These are phyloP conservation scores for Danaus melanippus DNA, from an alignment of 1,140 invertebrate species.

Conservation along the genomic window DNA sequence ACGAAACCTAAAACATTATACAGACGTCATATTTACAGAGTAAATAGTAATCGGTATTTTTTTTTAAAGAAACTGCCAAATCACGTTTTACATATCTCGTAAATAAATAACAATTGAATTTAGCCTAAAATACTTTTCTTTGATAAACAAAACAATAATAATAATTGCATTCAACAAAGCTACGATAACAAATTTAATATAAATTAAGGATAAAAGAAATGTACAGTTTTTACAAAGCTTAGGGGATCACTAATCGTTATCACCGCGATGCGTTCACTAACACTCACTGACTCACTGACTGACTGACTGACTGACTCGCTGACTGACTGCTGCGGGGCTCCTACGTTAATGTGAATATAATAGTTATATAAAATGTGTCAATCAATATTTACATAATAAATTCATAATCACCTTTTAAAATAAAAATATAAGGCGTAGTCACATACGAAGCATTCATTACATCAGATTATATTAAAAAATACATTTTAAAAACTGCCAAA, in stretches of 20 bases:
- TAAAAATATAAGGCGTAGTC: conserved; percentile 8
- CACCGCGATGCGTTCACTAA: conserved; percentile 50
- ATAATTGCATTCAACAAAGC: conserved; percentile 71
- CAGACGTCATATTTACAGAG: conserved; percentile 54
- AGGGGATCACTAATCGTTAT: conserved; percentile 63
- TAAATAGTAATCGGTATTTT: conserved; percentile 36
- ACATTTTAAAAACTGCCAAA: conserved; percentile 23
- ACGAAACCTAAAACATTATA: conserved; percentile 59
- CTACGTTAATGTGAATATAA: conserved; percentile 5
- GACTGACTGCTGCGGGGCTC: too few species aligned
- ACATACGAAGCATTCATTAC: neutral
- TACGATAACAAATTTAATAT: conserved; percentile 72
- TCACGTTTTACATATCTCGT: conserved; percentile 60
- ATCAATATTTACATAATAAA: conserved; percentile 23
- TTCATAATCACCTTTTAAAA: conserved; percentile 17
- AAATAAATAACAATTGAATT: conserved; percentile 72
- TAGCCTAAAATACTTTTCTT: conserved; percentile 69
- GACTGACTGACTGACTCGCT: too few species aligned
- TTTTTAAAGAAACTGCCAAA: conserved; percentile 40
- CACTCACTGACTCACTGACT: too few species aligned
- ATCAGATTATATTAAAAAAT: conserved; percentile 7
- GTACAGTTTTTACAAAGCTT: conserved; percentile 67
- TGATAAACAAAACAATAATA: conserved; percentile 71
- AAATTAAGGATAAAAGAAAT: conserved; percentile 70
- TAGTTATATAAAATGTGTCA: conserved; percentile 2